A percentile compares a stretch with the other conserved stretches of the same genome.
phyloP scores from a whole-genome alignment of 2,797 vertebrate genomes.

The Coendou prehensilis region DNA sequence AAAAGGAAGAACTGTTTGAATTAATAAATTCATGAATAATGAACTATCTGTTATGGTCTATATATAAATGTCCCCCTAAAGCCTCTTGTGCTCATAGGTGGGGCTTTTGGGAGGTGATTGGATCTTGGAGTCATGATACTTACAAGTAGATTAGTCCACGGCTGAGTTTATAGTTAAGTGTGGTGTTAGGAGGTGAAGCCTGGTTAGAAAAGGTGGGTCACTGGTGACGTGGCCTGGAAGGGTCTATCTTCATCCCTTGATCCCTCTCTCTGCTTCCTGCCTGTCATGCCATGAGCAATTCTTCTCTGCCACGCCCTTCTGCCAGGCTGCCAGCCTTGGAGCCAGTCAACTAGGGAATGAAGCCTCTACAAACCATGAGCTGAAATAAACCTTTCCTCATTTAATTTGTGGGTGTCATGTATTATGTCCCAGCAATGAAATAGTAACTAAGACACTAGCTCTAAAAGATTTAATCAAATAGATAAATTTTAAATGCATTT shows the following conservation, averaged over 20 bases:
- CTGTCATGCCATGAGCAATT: not conserved
- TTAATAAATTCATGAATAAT: not conserved
- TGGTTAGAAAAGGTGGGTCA: not conserved
- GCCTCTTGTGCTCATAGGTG: not conserved
- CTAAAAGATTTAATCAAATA: constrained; percentile 27
- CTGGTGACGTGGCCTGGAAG: not conserved
- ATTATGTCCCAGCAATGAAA: not conserved
- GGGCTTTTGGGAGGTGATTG: not conserved
- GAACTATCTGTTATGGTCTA: not conserved
- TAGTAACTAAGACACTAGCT: not conserved
- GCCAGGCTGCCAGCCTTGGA: not conserved
- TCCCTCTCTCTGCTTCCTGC: not conserved
- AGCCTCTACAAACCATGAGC: not conserved
- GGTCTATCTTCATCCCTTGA: not conserved
- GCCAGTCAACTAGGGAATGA: not conserved
- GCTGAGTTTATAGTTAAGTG: not conserved
- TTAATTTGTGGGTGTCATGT: not conserved
- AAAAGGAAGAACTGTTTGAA: not conserved
- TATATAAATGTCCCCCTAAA: not conserved
- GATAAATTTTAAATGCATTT: not conserved
- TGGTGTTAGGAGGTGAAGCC: not conserved
- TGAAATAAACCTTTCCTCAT: not conserved
- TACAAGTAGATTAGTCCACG: not conserved
- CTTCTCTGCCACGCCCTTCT: not conserved
- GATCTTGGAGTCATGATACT: not conserved